Evolutionary conservation across 2,888 invertebrate species (phyloP).

Genomic region (Platerodrilus igneus): DNA sequence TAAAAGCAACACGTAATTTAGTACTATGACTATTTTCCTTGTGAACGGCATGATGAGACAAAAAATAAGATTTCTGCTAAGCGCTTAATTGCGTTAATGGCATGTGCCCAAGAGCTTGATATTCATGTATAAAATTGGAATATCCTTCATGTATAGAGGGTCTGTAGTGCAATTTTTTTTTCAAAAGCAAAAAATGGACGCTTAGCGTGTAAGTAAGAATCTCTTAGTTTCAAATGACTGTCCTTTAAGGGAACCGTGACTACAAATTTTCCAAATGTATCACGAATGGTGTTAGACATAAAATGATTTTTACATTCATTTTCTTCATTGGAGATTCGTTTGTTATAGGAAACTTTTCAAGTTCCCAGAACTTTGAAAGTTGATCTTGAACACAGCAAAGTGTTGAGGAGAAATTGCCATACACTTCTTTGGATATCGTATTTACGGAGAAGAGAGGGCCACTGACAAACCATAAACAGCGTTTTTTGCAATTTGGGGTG

Average conservation of each 20-base stretch:
- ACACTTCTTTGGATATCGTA: background rate
- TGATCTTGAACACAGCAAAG: slow-evolving; percentile 6
- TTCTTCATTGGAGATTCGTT: slow-evolving; percentile 11
- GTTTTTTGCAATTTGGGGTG: slow-evolving; percentile 15
- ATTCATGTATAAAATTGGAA: slow-evolving; percentile 12
- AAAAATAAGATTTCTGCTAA: slow-evolving; percentile 1
- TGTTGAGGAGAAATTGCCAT: background rate
- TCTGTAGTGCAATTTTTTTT: slow-evolving; percentile 20
- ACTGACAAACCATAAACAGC: slow-evolving; percentile 8
- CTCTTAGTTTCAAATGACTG: slow-evolving; percentile 16
- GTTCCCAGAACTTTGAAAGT: slow-evolving; percentile 30
- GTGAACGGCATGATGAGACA: slow-evolving; percentile 38
- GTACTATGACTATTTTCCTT: slow-evolving; percentile 30
- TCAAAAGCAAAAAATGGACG: slow-evolving; percentile 25
- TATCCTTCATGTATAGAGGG: slow-evolving; percentile 18
- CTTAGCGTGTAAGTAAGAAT: slow-evolving; percentile 25
- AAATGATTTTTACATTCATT: slow-evolving; percentile 29
- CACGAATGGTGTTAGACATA: slow-evolving; percentile 19
- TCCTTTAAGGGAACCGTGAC: slow-evolving; percentile 29
- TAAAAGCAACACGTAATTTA: too few species aligned
- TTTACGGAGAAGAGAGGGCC: too few species aligned
- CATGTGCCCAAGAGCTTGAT: slow-evolving; percentile 9
- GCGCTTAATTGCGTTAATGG: background rate
- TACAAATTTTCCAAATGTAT: slow-evolving; percentile 27
- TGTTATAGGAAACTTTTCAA: slow-evolving; percentile 25